These are phyloP conservation scores for Lytechinus pictus DNA, from an alignment of 35 echinoderm and acorn worm genomes.

Conservation along the genomic window DNA sequence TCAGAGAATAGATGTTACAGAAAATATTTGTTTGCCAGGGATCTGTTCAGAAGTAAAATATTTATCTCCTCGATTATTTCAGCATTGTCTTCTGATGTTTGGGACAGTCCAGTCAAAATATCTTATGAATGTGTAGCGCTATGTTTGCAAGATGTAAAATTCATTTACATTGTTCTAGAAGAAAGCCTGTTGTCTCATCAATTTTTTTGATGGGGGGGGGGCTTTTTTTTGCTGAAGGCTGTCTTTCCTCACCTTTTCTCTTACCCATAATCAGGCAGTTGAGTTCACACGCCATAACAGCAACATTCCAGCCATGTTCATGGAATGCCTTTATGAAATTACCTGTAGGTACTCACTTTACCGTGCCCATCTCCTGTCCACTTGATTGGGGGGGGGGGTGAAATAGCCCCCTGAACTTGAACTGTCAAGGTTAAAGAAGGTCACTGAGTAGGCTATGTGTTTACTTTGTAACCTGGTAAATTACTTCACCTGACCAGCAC, in stretches of 20 bases:
- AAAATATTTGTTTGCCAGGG: no score
- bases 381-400: background rate
- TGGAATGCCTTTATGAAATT: background rate
- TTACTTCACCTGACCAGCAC: background rate
- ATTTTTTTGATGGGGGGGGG: no score
- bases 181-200: no score
- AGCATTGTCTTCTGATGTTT: no score
- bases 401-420: background rate
- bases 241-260: background rate
- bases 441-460: background rate
- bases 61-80: no score
- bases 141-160: no score
- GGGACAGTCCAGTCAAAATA: no score
- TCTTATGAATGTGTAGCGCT: no score
- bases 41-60: no score
- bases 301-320: background rate
- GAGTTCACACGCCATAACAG: background rate
- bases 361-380: background rate
- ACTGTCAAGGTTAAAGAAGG: background rate
- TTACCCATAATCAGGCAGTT: background rate
- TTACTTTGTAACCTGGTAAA: background rate
- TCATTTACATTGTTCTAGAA: no score
- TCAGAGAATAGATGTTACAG: no score
- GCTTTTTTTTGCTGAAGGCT: background rate
- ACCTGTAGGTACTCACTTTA: background rate